Conservation (phyloP, 2,888 invertebrate genomes). For the Philaethria dido region DNA sequence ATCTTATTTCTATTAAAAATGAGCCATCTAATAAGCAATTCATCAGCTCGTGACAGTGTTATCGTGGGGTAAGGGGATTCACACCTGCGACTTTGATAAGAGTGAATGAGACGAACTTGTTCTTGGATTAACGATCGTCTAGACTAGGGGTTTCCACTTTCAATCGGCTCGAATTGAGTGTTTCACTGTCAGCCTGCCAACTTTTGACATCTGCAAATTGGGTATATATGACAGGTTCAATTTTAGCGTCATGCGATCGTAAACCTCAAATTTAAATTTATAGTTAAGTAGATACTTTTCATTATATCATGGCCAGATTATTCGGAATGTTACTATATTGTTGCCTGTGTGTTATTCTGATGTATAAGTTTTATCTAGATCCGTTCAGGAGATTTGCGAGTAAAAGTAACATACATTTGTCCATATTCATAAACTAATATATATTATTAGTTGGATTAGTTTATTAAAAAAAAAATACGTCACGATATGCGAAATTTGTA, state of each 20-base stretch:
- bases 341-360: too few species aligned
- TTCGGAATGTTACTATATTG: too few species aligned
- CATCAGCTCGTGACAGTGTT: conserved; percentile 79
- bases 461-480: too few species aligned
- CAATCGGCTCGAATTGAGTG: conserved; percentile 21
- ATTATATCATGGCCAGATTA: too few species aligned
- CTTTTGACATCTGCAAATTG: conserved; percentile 19
- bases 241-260: conserved; percentile 21
- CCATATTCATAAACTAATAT: too few species aligned
- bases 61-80: conserved; percentile 53
- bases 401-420: too few species aligned
- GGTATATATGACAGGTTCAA: conserved; percentile 25
- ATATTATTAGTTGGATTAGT: too few species aligned
- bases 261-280: background rate
- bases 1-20: conserved; percentile 23
- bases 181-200: conserved; percentile 25
- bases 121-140: conserved; percentile 65
- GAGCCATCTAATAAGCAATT: conserved; percentile 77
- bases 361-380: too few species aligned
- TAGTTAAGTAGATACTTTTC: too few species aligned
- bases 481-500: too few species aligned
- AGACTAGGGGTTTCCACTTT: conserved; percentile 48
- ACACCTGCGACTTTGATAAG: conserved; percentile 71
- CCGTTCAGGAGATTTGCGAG: too few species aligned
- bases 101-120: conserved; percentile 66